These are phyloP conservation scores for Platycnemis pennipes DNA, from an alignment of 2,888 invertebrate genomes.

Conservation along the genomic window DNA sequence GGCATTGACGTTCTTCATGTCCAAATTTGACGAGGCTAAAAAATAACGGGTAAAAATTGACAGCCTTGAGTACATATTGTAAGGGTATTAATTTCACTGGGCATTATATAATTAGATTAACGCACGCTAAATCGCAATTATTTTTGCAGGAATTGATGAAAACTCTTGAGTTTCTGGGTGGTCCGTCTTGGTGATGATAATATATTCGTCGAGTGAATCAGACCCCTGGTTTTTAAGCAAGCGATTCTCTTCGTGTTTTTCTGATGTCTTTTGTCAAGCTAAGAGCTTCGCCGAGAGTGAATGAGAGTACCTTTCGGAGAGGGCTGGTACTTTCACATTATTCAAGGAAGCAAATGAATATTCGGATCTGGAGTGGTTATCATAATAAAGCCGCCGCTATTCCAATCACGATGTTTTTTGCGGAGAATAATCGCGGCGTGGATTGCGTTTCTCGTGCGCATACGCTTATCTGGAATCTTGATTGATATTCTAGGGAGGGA, in stretches of 20 bases:
- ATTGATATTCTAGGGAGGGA: constrained; percentile 2
- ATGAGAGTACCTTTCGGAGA: neutral
- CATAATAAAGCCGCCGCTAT: constrained; percentile 12
- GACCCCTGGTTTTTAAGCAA: neutral
- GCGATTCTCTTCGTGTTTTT: neutral
- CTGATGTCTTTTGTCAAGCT: neutral
- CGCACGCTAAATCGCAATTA: too few species aligned
- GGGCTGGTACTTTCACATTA: neutral
- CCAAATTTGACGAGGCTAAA: too few species aligned
- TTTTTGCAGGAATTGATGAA: neutral
- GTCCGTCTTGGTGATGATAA: neutral
- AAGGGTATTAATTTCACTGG: too few species aligned
- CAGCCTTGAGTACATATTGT: too few species aligned
- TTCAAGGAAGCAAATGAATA: neutral
- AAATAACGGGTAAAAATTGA: too few species aligned
- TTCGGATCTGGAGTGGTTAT: neutral
- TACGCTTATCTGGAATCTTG: neutral
- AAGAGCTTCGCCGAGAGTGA: neutral
- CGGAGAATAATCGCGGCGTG: neutral
- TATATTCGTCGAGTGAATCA: neutral
- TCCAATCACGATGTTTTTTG: neutral
- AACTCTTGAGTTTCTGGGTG: neutral
- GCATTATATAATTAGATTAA: too few species aligned
- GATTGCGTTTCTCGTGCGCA: neutral
- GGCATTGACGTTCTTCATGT: too few species aligned